Conservation (phyloP, 2,113 vertebrate genomes). For the Dromiciops gliroides region DNA sequence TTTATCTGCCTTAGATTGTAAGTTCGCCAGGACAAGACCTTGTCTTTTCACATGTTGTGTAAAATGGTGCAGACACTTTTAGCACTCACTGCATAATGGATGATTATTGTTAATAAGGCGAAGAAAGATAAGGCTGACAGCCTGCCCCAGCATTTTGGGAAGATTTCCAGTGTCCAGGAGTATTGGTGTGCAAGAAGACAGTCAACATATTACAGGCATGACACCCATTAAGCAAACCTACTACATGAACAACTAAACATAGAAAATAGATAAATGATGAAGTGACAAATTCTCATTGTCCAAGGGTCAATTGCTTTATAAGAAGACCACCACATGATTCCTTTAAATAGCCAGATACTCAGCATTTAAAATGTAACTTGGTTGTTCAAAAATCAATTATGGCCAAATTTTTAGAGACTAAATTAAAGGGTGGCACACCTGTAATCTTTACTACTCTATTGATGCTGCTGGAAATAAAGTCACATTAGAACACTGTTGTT, state of each 20-base stretch:
- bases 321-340: conserved; percentile 40
- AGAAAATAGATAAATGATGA: conserved; percentile 33
- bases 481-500: not conserved
- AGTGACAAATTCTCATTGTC: conserved; percentile 63
- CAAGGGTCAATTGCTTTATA: conserved; percentile 58
- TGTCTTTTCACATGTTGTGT: conserved; percentile 38
- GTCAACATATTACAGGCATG: not conserved
- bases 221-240: conserved; percentile 4
- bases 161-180: conserved; percentile 14
- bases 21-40: conserved; percentile 47
- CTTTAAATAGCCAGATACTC: conserved; percentile 68
- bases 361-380: conserved; percentile 63
- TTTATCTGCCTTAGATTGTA: conserved; percentile 14
- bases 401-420: conserved; percentile 49
- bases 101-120: conserved; percentile 51
- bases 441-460: conserved; percentile 15
- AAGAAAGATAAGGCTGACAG: conserved; percentile 44
- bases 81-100: conserved; percentile 17
- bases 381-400: conserved; percentile 66
- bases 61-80: conserved; percentile 47
- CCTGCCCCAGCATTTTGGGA: not conserved
- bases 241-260: conserved; percentile 14
- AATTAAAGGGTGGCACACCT: not conserved
- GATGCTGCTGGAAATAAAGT: not conserved
- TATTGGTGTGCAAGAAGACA: conserved; percentile 17